Percentiles rank a stretch among this genome's conserved stretches.
phyloP scores from a whole-genome alignment of 2,888 invertebrate genomes.

The Heterodera filipjevi region DNA sequence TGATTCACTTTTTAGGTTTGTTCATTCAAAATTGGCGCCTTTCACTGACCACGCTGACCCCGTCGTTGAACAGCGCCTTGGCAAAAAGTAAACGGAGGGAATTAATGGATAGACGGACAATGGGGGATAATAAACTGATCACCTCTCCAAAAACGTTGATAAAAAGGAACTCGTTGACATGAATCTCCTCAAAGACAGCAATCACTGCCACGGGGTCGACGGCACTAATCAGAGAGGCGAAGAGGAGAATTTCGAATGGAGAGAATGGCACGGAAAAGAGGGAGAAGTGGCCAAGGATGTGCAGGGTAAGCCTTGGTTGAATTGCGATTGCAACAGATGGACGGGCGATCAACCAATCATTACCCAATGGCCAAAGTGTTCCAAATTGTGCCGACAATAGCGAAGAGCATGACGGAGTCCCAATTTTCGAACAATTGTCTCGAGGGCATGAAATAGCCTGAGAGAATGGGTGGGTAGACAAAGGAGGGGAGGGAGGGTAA shows the following conservation, averaged over 20 bases:
- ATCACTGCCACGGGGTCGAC: conserved; percentile 52
- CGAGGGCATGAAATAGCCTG: conserved; percentile 98
- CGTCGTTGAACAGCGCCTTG: conserved; percentile 90
- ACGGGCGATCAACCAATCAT: not conserved
- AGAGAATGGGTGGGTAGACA: no score
- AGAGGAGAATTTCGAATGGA: conserved; percentile 43
- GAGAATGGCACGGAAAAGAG: conserved; percentile 41
- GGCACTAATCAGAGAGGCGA: conserved; percentile 47
- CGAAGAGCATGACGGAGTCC: conserved; percentile 90
- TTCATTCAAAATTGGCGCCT: not conserved
- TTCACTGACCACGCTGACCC: conserved; percentile 80
- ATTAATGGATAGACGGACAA: no score
- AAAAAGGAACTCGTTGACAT: conserved; percentile 67
- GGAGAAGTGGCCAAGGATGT: conserved; percentile 28
- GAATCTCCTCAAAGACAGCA: conserved; percentile 50
- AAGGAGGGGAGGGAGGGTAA: not conserved
- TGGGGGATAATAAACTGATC: no score
- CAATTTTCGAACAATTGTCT: conserved; percentile 94
- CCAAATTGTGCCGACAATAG: conserved; percentile 87
- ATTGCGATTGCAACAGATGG: not conserved
- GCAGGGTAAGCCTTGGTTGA: conserved; percentile 35
- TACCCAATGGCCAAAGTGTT: conserved; percentile 44
- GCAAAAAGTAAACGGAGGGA: conserved; percentile 69
- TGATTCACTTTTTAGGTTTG: not conserved
- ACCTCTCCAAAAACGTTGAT: conserved; percentile 77